Evolutionary conservation across 2,113 vertebrate genomes (phyloP).

Genomic region (Suricata suricatta): DNA sequence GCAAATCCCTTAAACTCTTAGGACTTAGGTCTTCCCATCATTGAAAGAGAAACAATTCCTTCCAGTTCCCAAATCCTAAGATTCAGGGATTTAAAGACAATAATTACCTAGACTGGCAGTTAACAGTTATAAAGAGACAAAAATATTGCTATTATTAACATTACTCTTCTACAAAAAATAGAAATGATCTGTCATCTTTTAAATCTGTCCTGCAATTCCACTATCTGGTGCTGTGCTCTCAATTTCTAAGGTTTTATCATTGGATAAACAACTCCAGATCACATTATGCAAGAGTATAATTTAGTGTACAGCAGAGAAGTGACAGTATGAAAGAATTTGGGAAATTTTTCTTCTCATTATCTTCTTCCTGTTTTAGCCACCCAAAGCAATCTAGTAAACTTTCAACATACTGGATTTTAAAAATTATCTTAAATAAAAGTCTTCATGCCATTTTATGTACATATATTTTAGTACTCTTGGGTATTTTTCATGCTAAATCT

Average conservation of each 20-base stretch:
- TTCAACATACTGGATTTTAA: background rate
- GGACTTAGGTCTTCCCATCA: background rate
- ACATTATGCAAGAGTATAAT: background rate
- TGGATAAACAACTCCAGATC: background rate
- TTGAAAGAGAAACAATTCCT: background rate
- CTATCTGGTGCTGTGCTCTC: background rate
- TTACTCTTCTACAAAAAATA: slow-evolving; percentile 24
- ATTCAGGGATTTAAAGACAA: background rate
- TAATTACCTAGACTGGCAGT: background rate
- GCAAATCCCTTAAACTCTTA: background rate
- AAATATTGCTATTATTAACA: background rate
- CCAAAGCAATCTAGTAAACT: background rate
- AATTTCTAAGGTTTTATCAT: background rate
- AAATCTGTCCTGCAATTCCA: slow-evolving; percentile 17
- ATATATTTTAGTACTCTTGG: background rate
- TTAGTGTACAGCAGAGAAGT: background rate
- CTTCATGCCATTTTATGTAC: background rate
- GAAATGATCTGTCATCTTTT: background rate
- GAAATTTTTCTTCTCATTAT: slow-evolving; percentile 24
- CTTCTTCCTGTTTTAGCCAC: slow-evolving; percentile 47
- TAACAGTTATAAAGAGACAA: background rate
- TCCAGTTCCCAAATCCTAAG: background rate
- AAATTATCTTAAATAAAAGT: slow-evolving; percentile 40
- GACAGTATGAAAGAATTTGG: background rate
- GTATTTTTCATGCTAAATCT: slow-evolving; percentile 27